Evolutionary conservation across 2,797 vertebrate genomes (phyloP).

Genomic region (Typhlichthys subterraneus): DNA sequence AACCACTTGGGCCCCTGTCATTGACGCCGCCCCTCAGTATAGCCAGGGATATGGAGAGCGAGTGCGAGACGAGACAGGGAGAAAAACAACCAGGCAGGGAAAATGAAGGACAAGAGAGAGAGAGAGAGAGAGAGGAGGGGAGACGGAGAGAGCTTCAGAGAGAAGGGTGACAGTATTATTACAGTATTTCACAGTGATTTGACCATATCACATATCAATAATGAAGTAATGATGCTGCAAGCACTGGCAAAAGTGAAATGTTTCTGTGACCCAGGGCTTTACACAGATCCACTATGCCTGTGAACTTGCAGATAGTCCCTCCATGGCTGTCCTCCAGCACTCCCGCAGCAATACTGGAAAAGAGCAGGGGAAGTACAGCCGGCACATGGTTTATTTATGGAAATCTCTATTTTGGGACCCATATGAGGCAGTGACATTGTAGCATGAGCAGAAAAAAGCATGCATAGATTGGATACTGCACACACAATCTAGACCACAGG

Average conservation of each 20-base stretch:
- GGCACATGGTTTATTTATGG: slow-evolving; percentile 74
- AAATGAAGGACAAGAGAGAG: slow-evolving; percentile 17
- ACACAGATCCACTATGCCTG: slow-evolving; percentile 29
- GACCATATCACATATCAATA: slow-evolving; percentile 46
- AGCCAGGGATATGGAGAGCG: slow-evolving; percentile 34
- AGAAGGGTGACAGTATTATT: slow-evolving; percentile 22
- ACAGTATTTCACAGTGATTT: slow-evolving; percentile 35
- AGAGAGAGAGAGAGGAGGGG: slow-evolving; percentile 17
- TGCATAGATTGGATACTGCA: slow-evolving; percentile 29
- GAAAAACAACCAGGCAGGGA: not conserved
- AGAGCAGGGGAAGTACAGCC: slow-evolving; percentile 60
- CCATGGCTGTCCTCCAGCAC: slow-evolving; percentile 26
- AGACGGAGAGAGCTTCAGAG: not conserved
- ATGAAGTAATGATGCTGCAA: slow-evolving; percentile 23
- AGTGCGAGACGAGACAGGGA: not conserved
- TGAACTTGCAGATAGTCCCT: slow-evolving; percentile 25
- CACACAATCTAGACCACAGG: not conserved
- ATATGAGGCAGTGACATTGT: slow-evolving; percentile 26
- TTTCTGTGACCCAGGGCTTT: slow-evolving; percentile 29
- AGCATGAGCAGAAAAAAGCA: slow-evolving; percentile 38
- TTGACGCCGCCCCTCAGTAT: slow-evolving; percentile 55
- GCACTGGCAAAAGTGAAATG: slow-evolving; percentile 25
- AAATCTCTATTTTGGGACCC: slow-evolving; percentile 58
- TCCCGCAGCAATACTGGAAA: slow-evolving; percentile 48
- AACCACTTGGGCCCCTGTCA: slow-evolving; percentile 59